Conservation (phyloP, 2,797 vertebrate genomes). For the Platyrinchus mystaceus region DNA sequence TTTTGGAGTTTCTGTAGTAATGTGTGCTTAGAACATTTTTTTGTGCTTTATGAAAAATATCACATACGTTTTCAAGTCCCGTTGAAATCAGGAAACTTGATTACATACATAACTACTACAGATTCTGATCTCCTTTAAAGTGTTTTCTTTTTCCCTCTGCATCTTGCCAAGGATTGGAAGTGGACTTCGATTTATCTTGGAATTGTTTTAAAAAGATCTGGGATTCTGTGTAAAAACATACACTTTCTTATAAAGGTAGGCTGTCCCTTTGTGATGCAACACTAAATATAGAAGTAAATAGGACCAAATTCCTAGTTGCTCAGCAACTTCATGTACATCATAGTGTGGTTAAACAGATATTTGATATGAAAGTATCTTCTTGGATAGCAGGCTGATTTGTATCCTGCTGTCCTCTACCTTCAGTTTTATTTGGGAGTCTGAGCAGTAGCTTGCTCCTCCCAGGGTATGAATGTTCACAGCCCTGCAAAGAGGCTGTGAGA, state of each 20-base stretch:
- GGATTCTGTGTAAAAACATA: not conserved
- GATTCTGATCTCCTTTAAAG: not conserved
- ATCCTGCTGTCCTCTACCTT: not conserved
- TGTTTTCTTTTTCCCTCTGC: not conserved
- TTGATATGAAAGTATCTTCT: not conserved
- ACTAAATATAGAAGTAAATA: not conserved
- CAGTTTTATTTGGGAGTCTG: not conserved
- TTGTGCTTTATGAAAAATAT: not conserved
- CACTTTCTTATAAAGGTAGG: not conserved
- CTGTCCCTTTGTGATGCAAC: not conserved
- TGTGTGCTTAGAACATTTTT: not conserved
- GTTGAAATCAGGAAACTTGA: slow-evolving; percentile 9
- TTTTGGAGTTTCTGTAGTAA: not conserved
- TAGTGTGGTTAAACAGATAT: not conserved
- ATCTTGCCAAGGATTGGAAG: not conserved
- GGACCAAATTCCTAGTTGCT: not conserved
- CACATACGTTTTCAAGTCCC: slow-evolving; percentile 5
- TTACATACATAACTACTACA: not conserved
- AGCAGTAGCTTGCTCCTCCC: not conserved
- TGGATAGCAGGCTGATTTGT: not conserved
- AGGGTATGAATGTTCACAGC: not conserved
- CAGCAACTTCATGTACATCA: not conserved
- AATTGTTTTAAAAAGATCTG: not conserved
- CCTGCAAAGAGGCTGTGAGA: not conserved
- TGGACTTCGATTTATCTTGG: not conserved